Conservation (phyloP, 2,113 vertebrate species). For the Rhinogobius similis region DNA sequence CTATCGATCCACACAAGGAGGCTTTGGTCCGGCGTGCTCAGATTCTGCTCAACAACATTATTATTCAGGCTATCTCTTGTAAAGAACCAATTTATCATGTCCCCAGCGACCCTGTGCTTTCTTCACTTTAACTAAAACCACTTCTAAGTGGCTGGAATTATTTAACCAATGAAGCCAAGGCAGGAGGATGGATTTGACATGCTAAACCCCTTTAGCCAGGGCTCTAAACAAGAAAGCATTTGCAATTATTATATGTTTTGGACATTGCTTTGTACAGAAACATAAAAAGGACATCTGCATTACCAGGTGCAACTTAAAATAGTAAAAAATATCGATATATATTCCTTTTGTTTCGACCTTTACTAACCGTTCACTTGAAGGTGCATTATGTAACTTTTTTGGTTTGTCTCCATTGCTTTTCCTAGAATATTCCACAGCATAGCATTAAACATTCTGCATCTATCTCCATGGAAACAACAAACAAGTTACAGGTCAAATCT, state of each 20-base stretch:
- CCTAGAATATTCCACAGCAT: too few relatives aligned
- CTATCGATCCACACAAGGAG: constrained; percentile 47
- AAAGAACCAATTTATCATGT: constrained; percentile 39
- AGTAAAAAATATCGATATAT: too few relatives aligned
- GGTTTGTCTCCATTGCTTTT: too few relatives aligned
- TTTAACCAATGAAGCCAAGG: constrained; percentile 1
- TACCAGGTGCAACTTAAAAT: too few relatives aligned
- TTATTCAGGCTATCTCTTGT: constrained; percentile 38
- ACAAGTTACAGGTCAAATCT: not conserved
- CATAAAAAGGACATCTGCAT: not conserved
- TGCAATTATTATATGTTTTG: not conserved
- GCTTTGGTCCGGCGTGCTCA: constrained; percentile 19
- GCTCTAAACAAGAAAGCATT: not conserved
- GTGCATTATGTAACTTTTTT: too few relatives aligned
- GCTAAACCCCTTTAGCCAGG: not conserved
- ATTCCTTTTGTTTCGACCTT: too few relatives aligned
- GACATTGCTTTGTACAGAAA: not conserved
- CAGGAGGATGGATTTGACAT: not conserved
- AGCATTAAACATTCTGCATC: too few relatives aligned
- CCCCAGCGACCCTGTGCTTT: constrained; percentile 27
- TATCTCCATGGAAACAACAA: too few relatives aligned
- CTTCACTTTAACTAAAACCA: constrained; percentile 22
- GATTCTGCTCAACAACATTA: constrained; percentile 31
- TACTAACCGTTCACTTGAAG: too few relatives aligned
- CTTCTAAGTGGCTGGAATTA: constrained; percentile 19